Percentiles rank a stretch among this genome's conserved stretches.
These are phyloP conservation scores for Pipistrellus pygmaeus DNA, from an alignment of 2,797 vertebrate genomes.

Conservation along the genomic window DNA sequence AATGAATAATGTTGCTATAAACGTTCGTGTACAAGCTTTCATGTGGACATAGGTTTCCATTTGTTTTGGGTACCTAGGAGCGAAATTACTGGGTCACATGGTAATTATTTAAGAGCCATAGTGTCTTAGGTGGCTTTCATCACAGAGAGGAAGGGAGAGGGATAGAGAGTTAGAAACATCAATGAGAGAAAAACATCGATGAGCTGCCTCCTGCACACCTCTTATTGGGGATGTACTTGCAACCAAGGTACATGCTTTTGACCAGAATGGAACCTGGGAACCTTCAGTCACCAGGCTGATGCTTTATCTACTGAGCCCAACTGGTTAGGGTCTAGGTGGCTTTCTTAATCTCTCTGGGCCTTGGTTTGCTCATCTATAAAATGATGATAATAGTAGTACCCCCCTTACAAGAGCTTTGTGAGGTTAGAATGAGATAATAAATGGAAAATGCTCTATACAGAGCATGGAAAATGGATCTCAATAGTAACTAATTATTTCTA, in stretches of 20 bases:
- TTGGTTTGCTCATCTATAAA: conserved; percentile 46
- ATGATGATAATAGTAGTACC: background rate
- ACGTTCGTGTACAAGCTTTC: background rate
- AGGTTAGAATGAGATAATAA: conserved; percentile 36
- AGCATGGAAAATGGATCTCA: background rate
- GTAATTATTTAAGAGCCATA: background rate
- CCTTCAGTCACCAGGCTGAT: too few relatives aligned
- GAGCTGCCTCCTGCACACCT: too few relatives aligned
- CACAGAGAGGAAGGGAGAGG: too few relatives aligned
- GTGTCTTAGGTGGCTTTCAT: background rate
- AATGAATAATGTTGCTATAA: background rate
- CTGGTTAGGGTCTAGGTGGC: background rate
- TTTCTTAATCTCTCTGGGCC: background rate
- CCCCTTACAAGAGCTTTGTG: background rate
- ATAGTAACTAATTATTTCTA: conserved; percentile 5
- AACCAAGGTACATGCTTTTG: too few relatives aligned
- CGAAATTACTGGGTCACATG: background rate
- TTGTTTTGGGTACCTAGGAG: background rate
- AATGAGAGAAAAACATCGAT: too few relatives aligned
- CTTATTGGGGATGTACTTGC: too few relatives aligned
- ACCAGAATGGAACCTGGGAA: too few relatives aligned
- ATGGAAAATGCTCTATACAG: background rate
- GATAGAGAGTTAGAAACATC: too few relatives aligned
- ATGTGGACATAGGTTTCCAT: background rate
- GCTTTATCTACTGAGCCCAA: too few relatives aligned